Base-by-base conservation (phyloP, 2,113 vertebrate species). In the Oncorhynchus clarkii region DNA sequence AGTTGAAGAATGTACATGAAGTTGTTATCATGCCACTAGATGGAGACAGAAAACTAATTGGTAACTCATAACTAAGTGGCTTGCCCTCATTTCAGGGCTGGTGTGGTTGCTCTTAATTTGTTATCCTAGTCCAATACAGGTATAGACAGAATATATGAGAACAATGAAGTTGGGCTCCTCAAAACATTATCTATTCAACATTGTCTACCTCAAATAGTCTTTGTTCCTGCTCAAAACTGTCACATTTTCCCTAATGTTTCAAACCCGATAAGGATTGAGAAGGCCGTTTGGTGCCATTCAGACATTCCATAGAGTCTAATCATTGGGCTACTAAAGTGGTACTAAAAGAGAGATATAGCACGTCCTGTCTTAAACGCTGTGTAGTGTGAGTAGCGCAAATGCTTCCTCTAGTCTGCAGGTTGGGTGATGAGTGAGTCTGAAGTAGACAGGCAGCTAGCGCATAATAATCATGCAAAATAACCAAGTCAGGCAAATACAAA, bases 361-460 rank as follows among this genome's bases (percentile, higher is more conserved):
- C 34, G 31, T 68, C 66, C 31, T 68, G 66, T 6, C 18, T 8
- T 68, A 34, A 20, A 39, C 9, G 71, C 8, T 39, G 24, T 29
- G n/a, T n/a, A 34, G 66, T 20, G 31, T 20, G 20, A 48, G 20
- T 65, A 14, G 34, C 57, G 9, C 48, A 24, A 62, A 7, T 16
- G 60, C 59, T 77, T 71, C 75, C 69, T 66, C 14, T 54, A 71
- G 60, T 51, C 59, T 71, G 9, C 20, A 27, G 31, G 39, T 64
- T 71, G 31, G 66, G 1, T 39, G 1, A 16, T 71, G 69, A 71
- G 57, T 77, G 57, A 77, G 57, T 77, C 14, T 64, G 18, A 9
- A 26, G 48, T 48, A 29, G 27, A 66, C 39, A 31, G 13, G 34
- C 34, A 66, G 39, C 45, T 11, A 8, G 13, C 13, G 18, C 48